Evolutionary conservation across 1,140 invertebrate species (phyloP).

Genomic region (Campoletis sonorensis): DNA sequence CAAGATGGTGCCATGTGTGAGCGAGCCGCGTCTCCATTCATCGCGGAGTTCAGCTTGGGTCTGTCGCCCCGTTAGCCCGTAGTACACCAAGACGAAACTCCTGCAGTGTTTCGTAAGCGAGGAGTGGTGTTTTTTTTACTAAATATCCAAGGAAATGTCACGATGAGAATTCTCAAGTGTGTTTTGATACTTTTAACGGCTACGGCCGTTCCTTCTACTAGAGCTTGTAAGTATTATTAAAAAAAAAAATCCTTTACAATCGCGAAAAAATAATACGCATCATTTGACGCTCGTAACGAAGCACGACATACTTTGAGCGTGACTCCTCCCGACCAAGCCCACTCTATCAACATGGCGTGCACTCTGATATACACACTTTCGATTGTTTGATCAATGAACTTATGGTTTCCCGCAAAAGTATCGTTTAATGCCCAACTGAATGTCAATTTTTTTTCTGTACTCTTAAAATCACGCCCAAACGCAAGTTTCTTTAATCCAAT

Average conservation of each 20-base stretch:
- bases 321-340: slow-evolving; percentile 66
- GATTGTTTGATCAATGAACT: slow-evolving; percentile 27
- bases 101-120: background rate
- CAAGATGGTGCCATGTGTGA: background rate
- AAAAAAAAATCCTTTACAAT: background rate
- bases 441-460: no score
- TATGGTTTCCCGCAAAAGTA: background rate
- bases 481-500: no score
- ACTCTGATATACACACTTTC: slow-evolving; percentile 4
- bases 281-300: background rate
- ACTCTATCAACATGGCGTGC: slow-evolving; percentile 63
- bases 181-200: slow-evolving; percentile 59
- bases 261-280: background rate
- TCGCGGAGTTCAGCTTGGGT: background rate
- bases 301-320: slow-evolving; percentile 56
- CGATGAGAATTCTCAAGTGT: slow-evolving; percentile 62
- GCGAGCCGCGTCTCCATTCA: background rate
- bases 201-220: slow-evolving; percentile 51
- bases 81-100: slow-evolving; percentile 7
- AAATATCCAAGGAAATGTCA: slow-evolving; percentile 61
- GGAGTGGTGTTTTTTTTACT: slow-evolving; percentile 23
- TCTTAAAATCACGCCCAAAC: no score
- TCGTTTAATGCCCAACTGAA: no score
- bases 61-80: background rate
- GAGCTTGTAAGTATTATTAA: slow-evolving; percentile 65